Evolutionary conservation across 2,797 vertebrate species (phyloP).

Genomic region (Dicrostonyx torquatus): DNA sequence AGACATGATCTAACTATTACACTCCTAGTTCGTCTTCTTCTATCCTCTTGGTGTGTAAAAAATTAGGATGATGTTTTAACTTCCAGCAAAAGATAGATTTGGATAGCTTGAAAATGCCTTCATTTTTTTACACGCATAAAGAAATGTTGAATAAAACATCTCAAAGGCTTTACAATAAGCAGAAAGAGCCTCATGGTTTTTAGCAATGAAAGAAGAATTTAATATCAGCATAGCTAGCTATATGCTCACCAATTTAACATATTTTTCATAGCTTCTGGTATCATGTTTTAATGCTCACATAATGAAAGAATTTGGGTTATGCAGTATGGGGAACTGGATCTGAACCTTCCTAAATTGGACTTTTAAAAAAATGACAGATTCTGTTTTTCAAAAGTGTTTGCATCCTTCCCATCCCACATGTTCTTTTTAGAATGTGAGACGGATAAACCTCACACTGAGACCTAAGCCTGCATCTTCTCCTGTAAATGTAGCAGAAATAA

Average conservation of each 20-base stretch:
- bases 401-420: background rate
- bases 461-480: background rate
- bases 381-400: slow-evolving; percentile 45
- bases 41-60: background rate
- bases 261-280: background rate
- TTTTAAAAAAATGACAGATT: slow-evolving; percentile 43
- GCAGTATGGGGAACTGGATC: background rate
- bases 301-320: background rate
- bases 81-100: background rate
- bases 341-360: slow-evolving; percentile 1
- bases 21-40: background rate
- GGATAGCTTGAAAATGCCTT: background rate
- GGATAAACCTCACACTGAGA: slow-evolving; percentile 22
- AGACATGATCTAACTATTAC: background rate
- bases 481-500: background rate
- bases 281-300: background rate
- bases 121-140: background rate
- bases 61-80: background rate
- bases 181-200: background rate
- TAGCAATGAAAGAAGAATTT: background rate
- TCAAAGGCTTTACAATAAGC: background rate
- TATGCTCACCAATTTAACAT: background rate
- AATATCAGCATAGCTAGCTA: background rate
- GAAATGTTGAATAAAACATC: slow-evolving; percentile 32
- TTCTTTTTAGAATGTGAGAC: slow-evolving; percentile 10